A percentile compares a stretch with the other conserved stretches of the same genome.
phyloP scores from a whole-genome alignment of 2,888 invertebrate species.

The Sclerodermus sp. region DNA sequence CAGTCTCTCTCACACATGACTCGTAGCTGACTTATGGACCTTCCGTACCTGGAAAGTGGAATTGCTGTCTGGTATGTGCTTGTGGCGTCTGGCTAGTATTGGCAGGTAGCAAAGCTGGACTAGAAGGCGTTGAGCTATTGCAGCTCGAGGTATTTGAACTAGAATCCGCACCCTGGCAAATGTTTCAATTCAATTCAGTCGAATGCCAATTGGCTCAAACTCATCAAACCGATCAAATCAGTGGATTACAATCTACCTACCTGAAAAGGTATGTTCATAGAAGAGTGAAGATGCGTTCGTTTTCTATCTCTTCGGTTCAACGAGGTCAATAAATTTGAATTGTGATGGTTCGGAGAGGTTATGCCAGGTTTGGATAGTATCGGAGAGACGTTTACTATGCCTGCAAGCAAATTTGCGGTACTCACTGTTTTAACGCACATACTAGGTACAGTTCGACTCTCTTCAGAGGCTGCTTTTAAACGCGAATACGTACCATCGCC shows the following conservation, averaged over 20 bases:
- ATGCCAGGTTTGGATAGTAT: constrained; percentile 57
- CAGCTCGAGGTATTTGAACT: constrained; percentile 94
- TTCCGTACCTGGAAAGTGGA: constrained; percentile 74
- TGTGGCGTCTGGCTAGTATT: constrained; percentile 58
- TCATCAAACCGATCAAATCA: not conserved
- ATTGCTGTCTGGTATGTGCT: constrained; percentile 65
- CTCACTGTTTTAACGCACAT: not conserved
- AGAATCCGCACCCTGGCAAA: constrained; percentile 73
- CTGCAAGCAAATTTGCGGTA: constrained; percentile 22
- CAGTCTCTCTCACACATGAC: not conserved
- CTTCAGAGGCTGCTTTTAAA: constrained; percentile 5
- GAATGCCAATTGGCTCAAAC: no score
- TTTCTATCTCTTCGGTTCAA: constrained; percentile 60
- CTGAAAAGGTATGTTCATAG: constrained; percentile 63
- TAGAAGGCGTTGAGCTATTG: constrained; percentile 94
- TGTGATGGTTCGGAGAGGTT: constrained; percentile 55
- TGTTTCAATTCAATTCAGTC: not conserved
- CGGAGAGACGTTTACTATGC: constrained; percentile 57
- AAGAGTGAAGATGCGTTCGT: constrained; percentile 62
- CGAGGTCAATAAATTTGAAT: constrained; percentile 48
- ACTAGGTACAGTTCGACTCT: not conserved
- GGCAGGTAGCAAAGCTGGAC: constrained; percentile 76
- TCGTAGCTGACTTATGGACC: not conserved
- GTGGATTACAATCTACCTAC: constrained; percentile 50
- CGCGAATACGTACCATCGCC: constrained; percentile 61